Conservation (phyloP, 2,113 vertebrate genomes). For the Xenopus tropicalis region DNA sequence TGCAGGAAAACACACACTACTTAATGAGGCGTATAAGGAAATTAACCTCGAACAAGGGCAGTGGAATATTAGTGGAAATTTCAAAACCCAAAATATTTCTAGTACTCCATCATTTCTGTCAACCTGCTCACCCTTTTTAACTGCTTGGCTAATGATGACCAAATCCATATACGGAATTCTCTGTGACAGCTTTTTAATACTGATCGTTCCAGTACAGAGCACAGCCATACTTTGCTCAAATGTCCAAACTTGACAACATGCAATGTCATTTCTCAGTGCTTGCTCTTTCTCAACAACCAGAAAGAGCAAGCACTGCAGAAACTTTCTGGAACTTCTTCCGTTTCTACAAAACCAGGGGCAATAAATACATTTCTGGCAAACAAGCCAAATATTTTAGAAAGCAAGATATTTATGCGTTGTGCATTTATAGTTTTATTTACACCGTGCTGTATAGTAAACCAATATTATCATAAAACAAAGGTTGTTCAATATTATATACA, state of each 20-base stretch:
- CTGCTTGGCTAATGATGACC: constrained; percentile 17
- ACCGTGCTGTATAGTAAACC: too few relatives aligned
- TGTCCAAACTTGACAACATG: not conserved
- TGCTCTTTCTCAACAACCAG: too few relatives aligned
- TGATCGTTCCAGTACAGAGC: not conserved
- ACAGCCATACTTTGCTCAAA: not conserved
- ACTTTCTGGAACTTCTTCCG: too few relatives aligned
- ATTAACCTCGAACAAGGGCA: constrained; percentile 6
- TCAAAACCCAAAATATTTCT: constrained; percentile 15
- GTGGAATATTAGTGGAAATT: constrained; percentile 13
- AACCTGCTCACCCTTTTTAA: constrained; percentile 6
- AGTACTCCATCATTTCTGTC: not conserved
- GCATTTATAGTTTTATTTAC: too few relatives aligned
- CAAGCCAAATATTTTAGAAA: too few relatives aligned
- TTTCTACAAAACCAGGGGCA: too few relatives aligned
- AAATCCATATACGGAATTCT: not conserved
- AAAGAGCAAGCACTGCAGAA: too few relatives aligned
- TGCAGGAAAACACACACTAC: not conserved
- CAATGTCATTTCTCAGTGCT: too few relatives aligned
- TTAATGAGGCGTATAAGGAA: constrained; percentile 21
- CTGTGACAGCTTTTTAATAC: not conserved
- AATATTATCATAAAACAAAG: too few relatives aligned
- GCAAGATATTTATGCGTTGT: too few relatives aligned
- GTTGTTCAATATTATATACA: too few relatives aligned
- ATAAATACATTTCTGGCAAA: too few relatives aligned